Conservation (phyloP, 1,140 invertebrate species). For the Cotesia glomerata region DNA sequence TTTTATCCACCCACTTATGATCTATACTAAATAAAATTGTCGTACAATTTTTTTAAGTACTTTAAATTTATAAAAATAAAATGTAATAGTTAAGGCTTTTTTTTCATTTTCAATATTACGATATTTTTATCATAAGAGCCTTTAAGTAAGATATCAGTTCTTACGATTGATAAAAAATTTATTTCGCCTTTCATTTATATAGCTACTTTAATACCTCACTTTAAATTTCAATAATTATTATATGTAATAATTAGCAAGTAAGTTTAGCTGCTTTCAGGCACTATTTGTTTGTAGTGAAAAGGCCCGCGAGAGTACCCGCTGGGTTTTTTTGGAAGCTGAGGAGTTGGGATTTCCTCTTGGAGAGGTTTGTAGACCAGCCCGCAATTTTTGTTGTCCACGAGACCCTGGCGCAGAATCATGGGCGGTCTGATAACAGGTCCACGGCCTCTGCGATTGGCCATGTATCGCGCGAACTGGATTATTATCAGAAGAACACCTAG, state of each 20-base stretch:
- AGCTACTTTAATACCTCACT: background rate
- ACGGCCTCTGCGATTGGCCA: constrained; percentile 50
- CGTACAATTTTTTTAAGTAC: no score
- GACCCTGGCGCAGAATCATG: constrained; percentile 54
- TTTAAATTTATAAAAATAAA: no score
- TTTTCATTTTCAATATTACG: no score
- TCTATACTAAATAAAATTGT: no score
- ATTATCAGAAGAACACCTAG: constrained; percentile 44
- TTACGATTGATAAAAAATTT: background rate
- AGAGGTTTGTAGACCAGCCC: constrained; percentile 64
- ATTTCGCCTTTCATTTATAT: background rate
- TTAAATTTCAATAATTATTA: background rate
- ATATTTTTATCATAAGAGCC: background rate
- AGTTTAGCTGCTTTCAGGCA: constrained; percentile 68
- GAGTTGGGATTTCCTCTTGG: constrained; percentile 59
- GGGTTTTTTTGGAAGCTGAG: constrained; percentile 63
- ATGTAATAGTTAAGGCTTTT: background rate
- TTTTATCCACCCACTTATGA: no score
- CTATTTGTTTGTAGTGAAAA: constrained; percentile 70
- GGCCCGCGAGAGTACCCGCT: constrained; percentile 70
- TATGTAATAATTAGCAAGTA: background rate
- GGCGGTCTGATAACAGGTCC: constrained; percentile 57
- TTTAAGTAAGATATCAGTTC: background rate
- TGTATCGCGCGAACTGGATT: constrained; percentile 41
- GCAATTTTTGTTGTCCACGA: constrained; percentile 58